A percentile compares a stretch with the other conserved stretches of the same genome.
phyloP scores from a whole-genome alignment of 1,140 invertebrate genomes.

The Drosophila burlai region DNA sequence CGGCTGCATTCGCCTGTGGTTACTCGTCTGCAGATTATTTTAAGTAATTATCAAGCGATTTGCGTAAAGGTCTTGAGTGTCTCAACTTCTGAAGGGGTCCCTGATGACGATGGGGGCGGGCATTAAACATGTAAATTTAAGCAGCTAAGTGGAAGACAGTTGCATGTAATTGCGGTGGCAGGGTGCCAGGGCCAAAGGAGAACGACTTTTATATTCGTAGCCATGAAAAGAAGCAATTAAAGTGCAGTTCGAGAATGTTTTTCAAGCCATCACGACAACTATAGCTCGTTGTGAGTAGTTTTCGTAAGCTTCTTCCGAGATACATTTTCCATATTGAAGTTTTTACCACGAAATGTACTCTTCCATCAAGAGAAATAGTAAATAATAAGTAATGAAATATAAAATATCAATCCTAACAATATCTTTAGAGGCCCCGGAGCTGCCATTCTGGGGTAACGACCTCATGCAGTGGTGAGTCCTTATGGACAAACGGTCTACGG shows the following conservation, averaged over 20 bases:
- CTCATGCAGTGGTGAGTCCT: conserved; percentile 1
- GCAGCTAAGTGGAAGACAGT: conserved; percentile 57
- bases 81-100: conserved; percentile 57
- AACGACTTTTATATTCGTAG: conserved; percentile 33
- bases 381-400: no score
- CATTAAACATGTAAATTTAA: conserved; percentile 71
- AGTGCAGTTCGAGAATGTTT: conserved; percentile 17
- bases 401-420: no score
- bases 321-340: background rate
- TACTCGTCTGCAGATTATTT: conserved; percentile 76
- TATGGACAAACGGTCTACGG: conserved; percentile 15
- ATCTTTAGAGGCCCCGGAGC: background rate
- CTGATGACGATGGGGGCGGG: conserved; percentile 46
- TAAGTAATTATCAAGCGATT: conserved; percentile 82
- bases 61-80: conserved; percentile 72
- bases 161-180: conserved; percentile 48
- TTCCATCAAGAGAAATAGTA: background rate
- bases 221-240: conserved; percentile 43
- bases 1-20: conserved; percentile 56
- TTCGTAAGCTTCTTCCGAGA: background rate
- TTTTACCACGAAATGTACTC: background rate
- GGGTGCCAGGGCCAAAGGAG: conserved; percentile 15
- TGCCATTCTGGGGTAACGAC: background rate
- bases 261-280: background rate
- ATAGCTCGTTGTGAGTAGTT: background rate